Conservation (phyloP, 2,888 invertebrate species). For the Sicus ferrugineus region DNA sequence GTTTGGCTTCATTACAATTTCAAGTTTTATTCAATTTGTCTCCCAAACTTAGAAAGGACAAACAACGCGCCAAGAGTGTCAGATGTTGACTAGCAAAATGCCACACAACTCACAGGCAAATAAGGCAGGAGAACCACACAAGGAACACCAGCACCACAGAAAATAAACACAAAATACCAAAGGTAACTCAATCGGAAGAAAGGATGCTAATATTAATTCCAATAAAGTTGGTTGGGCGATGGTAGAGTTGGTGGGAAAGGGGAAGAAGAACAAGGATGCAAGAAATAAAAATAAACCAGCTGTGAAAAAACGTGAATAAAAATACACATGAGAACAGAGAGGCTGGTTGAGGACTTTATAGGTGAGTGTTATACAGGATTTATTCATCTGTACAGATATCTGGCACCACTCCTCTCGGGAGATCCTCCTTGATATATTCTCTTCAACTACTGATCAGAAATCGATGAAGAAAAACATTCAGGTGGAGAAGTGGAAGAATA, state of each 20-base stretch:
- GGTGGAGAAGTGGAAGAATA: too few species aligned
- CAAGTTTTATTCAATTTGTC: neutral
- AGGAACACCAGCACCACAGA: slow-evolving; percentile 1
- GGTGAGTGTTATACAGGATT: too few species aligned
- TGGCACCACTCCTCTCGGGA: too few species aligned
- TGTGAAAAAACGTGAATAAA: too few species aligned
- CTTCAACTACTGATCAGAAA: too few species aligned
- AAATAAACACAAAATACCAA: slow-evolving; percentile 20
- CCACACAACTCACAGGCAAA: slow-evolving; percentile 30
- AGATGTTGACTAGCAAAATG: slow-evolving; percentile 38
- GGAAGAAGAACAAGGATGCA: neutral
- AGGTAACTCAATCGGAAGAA: slow-evolving; percentile 24
- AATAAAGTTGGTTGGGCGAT: too few species aligned
- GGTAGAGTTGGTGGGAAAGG: neutral
- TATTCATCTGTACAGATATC: too few species aligned
- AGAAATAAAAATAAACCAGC: too few species aligned
- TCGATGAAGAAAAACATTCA: too few species aligned
- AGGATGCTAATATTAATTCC: slow-evolving; percentile 18
- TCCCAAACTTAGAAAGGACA: neutral
- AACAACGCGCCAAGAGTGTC: slow-evolving; percentile 36
- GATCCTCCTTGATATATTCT: too few species aligned
- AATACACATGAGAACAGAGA: too few species aligned
- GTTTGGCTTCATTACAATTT: neutral
- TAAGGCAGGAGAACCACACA: slow-evolving; percentile 32
- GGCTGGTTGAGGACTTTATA: too few species aligned